These are phyloP conservation scores for Trachops cirrhosus DNA, from an alignment of 2,797 vertebrate genomes.

Conservation along the genomic window DNA sequence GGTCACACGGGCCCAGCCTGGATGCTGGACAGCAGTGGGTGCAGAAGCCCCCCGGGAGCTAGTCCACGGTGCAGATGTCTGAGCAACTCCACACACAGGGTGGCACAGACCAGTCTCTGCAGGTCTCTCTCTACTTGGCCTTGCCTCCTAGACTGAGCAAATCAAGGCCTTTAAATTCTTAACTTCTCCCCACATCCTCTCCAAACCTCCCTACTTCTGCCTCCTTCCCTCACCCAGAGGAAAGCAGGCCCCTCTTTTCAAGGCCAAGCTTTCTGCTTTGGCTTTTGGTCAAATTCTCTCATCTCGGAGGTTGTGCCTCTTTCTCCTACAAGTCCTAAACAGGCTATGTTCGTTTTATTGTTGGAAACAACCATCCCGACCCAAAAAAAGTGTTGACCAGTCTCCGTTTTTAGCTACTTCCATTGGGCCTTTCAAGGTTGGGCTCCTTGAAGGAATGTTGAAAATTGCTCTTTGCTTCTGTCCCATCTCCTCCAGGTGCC, in stretches of 20 bases:
- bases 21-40: neutral
- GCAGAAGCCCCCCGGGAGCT: neutral
- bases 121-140: neutral
- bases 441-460: neutral
- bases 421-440: neutral
- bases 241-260: neutral
- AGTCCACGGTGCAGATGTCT: accelerated
- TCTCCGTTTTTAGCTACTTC: neutral
- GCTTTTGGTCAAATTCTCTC: neutral
- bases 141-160: neutral
- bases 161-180: neutral
- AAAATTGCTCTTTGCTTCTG: neutral
- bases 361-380: neutral
- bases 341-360: neutral
- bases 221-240: neutral
- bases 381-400: neutral
- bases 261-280: neutral
- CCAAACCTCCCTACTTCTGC: neutral
- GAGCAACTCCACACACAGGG: accelerated
- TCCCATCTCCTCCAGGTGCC: neutral
- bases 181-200: neutral
- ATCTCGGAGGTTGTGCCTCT: neutral
- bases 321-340: neutral
- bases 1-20: neutral
- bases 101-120: neutral